These are phyloP conservation scores for Oreochromis grahami DNA, from an alignment of 2,797 vertebrate genomes.

Conservation along the genomic window DNA sequence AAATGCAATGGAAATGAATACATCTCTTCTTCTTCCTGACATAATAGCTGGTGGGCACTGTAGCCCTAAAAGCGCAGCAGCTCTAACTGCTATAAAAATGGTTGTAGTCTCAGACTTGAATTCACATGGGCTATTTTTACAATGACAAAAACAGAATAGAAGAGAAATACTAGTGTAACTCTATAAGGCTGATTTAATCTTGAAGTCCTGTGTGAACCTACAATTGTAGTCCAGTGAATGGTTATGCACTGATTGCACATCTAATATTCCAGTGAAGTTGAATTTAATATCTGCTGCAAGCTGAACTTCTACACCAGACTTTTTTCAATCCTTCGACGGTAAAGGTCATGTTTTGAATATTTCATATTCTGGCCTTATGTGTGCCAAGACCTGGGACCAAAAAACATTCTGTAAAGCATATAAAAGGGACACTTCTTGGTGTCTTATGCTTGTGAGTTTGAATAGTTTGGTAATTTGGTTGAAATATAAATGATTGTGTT, in stretches of 20 bases:
- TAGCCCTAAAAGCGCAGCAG: not conserved
- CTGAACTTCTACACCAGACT: not conserved
- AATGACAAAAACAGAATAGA: not conserved
- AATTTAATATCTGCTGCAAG: not conserved
- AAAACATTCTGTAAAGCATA: not conserved
- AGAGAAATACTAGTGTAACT: not conserved
- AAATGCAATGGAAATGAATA: not conserved
- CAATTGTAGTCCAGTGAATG: not conserved
- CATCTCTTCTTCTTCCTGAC: not conserved
- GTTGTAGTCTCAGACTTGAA: not conserved
- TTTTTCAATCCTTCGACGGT: not conserved
- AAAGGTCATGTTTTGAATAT: constrained; percentile 32
- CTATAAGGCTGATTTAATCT: not conserved
- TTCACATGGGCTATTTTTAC: not conserved
- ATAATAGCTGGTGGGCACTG: not conserved
- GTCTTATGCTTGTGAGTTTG: not conserved
- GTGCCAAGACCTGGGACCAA: constrained; percentile 11
- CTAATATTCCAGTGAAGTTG: not conserved
- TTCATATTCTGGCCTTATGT: not conserved
- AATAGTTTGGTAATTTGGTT: not conserved
- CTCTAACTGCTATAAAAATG: not conserved
- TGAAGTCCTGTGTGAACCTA: not conserved
- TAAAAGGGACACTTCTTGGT: not conserved
- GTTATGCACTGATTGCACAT: not conserved
- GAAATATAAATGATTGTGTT: not conserved